Evolutionary conservation across 2,113 vertebrate species (phyloP).

Genomic region (Brachionichthys hirsutus): DNA sequence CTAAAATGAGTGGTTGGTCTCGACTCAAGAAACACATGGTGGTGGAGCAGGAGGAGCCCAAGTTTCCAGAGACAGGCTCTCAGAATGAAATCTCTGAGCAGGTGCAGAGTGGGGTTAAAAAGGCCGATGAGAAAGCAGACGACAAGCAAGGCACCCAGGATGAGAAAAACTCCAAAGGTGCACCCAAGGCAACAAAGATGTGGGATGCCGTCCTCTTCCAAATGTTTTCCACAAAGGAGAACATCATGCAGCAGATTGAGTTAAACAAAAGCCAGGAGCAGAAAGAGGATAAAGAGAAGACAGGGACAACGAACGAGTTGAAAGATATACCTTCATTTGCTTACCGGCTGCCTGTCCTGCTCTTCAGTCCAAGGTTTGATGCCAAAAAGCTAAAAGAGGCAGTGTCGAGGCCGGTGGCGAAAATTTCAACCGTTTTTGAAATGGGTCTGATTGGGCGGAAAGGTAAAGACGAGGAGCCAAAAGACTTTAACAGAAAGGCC

Average conservation of each 20-base stretch:
- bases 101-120: slow-evolving; percentile 31
- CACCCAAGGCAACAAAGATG: slow-evolving; percentile 82
- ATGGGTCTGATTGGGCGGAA: slow-evolving; percentile 79
- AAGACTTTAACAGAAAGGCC: slow-evolving; percentile 90
- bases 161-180: slow-evolving; percentile 42
- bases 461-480: slow-evolving; percentile 79
- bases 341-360: slow-evolving; percentile 82
- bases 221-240: slow-evolving; percentile 81
- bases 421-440: slow-evolving; percentile 75
- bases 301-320: slow-evolving; percentile 25
- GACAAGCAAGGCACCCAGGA: slow-evolving; percentile 27
- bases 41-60: slow-evolving; percentile 79
- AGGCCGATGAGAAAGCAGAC: slow-evolving; percentile 6
- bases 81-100: slow-evolving; percentile 38
- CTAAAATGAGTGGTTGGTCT: slow-evolving; percentile 82
- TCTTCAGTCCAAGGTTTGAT: slow-evolving; percentile 88
- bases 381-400: slow-evolving; percentile 89
- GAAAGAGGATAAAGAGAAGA: slow-evolving; percentile 36
- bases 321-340: slow-evolving; percentile 74
- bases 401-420: slow-evolving; percentile 80
- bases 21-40: slow-evolving; percentile 90
- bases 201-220: slow-evolving; percentile 94
- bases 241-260: slow-evolving; percentile 78
- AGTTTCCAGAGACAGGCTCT: slow-evolving; percentile 59
- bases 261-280: slow-evolving; percentile 65